Percentiles rank a stretch among this genome's conserved stretches.
phyloP scores from a whole-genome alignment of 2,113 vertebrate genomes.

The Aptenodytes patagonicus region DNA sequence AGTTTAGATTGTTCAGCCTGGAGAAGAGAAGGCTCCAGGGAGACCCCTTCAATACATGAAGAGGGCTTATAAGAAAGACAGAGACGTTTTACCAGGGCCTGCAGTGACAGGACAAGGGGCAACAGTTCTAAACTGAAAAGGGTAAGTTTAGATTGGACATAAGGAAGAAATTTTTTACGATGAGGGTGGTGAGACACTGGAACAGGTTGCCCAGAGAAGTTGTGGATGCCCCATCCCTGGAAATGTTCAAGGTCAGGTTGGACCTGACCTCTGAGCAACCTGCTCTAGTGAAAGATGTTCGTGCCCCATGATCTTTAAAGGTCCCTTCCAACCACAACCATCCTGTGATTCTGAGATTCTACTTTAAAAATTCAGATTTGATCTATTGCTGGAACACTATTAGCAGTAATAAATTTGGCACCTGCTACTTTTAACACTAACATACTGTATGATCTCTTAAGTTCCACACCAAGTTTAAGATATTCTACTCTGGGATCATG shows the following conservation, averaged over 20 bases:
- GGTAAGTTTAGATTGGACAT: background rate
- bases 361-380: background rate
- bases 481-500: background rate
- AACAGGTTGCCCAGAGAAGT: background rate
- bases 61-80: background rate
- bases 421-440: background rate
- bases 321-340: background rate
- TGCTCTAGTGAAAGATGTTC: background rate
- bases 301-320: background rate
- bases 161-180: background rate
- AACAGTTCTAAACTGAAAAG: background rate
- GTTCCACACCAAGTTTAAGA: background rate
- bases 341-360: background rate
- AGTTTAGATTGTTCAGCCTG: background rate
- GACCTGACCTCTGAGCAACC: background rate
- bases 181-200: background rate
- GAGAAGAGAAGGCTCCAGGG: background rate
- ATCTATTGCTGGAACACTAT: background rate
- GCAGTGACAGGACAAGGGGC: background rate
- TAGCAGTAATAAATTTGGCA: background rate
- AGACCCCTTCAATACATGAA: background rate
- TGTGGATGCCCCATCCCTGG: background rate
- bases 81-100: accelerated
- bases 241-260: background rate
- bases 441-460: background rate